Percentiles rank a stretch among this genome's conserved stretches.
Conservation (phyloP, 2,113 vertebrate species). For the Austrofundulus limnaeus region DNA sequence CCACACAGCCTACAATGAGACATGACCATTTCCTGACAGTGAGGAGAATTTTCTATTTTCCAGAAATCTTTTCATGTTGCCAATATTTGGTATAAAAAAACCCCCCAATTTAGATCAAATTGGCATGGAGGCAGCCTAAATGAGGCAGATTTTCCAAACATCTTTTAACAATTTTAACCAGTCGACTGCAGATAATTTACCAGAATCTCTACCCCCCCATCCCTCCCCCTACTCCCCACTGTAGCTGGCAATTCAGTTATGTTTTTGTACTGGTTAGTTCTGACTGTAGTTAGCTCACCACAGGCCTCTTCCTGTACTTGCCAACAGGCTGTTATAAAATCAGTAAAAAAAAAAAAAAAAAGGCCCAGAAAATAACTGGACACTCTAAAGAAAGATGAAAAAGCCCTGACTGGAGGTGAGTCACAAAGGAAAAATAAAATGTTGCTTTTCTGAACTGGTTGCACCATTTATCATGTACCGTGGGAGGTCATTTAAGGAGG, state of each 20-base stretch:
- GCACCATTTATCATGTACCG: conserved; percentile 29
- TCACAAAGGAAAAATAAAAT: conserved; percentile 49
- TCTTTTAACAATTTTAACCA: conserved; percentile 64
- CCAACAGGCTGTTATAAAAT: conserved; percentile 57
- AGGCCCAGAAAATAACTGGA: conserved; percentile 50
- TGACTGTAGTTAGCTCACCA: conserved; percentile 54
- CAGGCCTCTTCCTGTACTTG: conserved; percentile 48
- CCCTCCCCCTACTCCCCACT: conserved; percentile 6
- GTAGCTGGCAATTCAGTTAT: conserved; percentile 38
- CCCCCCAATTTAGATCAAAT: conserved; percentile 27
- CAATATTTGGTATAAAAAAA: conserved; percentile 26
- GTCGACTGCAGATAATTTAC: conserved; percentile 53
- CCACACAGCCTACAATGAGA: conserved; percentile 19
- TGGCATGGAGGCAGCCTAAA: conserved; percentile 17
- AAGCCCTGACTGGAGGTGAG: conserved; percentile 52
- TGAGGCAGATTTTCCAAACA: conserved; percentile 53
- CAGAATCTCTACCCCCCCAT: conserved; percentile 36
- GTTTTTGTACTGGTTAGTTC: conserved; percentile 51
- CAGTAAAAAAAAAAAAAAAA: conserved; percentile 26
- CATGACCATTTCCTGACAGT: conserved; percentile 33
- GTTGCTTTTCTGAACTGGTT: conserved; percentile 30
- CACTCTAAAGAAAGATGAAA: conserved; percentile 37
- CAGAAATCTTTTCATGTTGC: conserved; percentile 28
- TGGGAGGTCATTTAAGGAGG: conserved; percentile 36
- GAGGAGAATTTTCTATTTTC: conserved; percentile 23